Conservation (phyloP, 2,888 invertebrate species). For the Chalcosyrphus nemorum region DNA sequence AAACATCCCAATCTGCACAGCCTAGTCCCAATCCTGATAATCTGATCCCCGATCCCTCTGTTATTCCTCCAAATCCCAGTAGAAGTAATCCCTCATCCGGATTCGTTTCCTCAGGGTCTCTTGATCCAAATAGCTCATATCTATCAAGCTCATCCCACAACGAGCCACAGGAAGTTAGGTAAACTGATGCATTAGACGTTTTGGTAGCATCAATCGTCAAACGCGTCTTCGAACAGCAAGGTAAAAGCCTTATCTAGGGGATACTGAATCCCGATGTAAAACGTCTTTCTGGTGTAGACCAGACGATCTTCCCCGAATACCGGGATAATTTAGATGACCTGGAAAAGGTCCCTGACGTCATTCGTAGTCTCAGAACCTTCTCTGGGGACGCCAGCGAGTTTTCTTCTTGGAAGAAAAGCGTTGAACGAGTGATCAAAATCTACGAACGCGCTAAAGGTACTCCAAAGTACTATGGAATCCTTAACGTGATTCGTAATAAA, state of each 20-base stretch:
- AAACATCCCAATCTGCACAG: no score
- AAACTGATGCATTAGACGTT: not conserved
- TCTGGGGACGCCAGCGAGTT: constrained; percentile 24
- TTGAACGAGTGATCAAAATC: constrained; percentile 23
- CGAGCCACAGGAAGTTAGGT: not conserved
- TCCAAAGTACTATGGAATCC: constrained; percentile 19
- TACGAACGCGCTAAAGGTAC: constrained; percentile 14
- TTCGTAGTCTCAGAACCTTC: constrained; percentile 12
- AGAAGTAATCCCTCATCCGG: not conserved
- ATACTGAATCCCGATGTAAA: not conserved
- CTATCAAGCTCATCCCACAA: not conserved
- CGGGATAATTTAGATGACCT: not conserved
- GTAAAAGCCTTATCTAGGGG: not conserved
- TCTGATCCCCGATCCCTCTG: no score
- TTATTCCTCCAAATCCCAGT: not conserved
- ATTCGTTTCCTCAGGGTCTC: no score
- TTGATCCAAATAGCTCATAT: not conserved
- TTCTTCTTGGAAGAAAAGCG: constrained; percentile 34
- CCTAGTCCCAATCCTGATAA: no score
- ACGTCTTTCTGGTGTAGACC: not conserved
- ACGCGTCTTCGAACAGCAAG: constrained; percentile 8
- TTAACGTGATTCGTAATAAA: constrained; percentile 34
- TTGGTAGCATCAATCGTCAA: constrained; percentile 2
- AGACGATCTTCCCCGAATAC: not conserved
- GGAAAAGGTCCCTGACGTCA: constrained; percentile 21